A percentile compares a stretch with the other conserved stretches of the same genome.
phyloP scores from a whole-genome alignment of 2,888 invertebrate genomes.

The Lasioglossum pauxillum region DNA sequence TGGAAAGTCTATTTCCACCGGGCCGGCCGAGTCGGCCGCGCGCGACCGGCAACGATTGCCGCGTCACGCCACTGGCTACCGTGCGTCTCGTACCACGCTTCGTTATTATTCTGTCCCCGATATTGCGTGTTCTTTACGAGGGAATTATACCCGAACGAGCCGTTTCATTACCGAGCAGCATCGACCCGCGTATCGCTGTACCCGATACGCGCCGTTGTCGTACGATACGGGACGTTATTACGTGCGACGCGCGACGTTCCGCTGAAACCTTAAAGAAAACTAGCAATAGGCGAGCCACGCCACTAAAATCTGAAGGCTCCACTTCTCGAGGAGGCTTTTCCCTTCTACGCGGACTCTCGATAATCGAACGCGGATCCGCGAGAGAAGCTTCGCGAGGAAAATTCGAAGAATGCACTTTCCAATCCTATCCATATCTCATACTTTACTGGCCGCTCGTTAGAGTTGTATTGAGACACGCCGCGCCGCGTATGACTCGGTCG shows the following conservation, averaged over 20 bases:
- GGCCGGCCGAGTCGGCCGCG: neutral
- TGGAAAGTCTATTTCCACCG: conserved; percentile 26
- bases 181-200: conserved; percentile 6
- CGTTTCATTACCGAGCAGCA: conserved; percentile 25
- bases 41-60: conserved; percentile 16
- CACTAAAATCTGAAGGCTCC: neutral
- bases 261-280: neutral
- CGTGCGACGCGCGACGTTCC: neutral
- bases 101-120: conserved; percentile 32
- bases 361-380: neutral
- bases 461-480: neutral
- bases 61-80: conserved; percentile 21
- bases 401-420: conserved; percentile 11
- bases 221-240: conserved; percentile 17
- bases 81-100: conserved; percentile 12
- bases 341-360: neutral
- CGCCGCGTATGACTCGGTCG: neutral
- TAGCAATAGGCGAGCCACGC: neutral
- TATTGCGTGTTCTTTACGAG: conserved; percentile 43
- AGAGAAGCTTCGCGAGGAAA: neutral
- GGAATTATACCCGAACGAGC: conserved; percentile 37
- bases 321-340: neutral
- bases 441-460: neutral
- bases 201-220: conserved; percentile 11
- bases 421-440: neutral